Base-by-base conservation (phyloP, 2,113 vertebrate species). In the Barbus barbus region DNA sequence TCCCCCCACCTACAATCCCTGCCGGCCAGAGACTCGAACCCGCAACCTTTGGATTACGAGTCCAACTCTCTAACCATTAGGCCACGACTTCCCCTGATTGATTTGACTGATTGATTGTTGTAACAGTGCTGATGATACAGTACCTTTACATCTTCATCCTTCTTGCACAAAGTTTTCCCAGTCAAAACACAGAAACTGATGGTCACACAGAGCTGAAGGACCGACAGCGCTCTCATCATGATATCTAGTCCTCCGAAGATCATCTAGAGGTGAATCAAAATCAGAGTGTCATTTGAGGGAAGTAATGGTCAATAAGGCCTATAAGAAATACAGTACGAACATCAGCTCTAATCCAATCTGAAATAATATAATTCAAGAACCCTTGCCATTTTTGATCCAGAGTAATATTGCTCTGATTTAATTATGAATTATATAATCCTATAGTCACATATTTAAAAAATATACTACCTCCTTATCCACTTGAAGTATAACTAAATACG, bases 191-290 rank as follows among this genome's bases (percentile, higher is more conserved):
- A 78, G 7, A 88, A 79, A 83, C 90, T 91, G 87, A 93, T 85
- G 63, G 12, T 13, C 58, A 93, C 36, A 9, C 90, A 92, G 67
- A 94, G 69, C 84, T 91, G 91, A 82, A 94, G 82, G 18, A 31
- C 82, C 0, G 86, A 86, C 44, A 93, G 13, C 9, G 86, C 58
- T 4, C 93, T 90, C 86, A 94, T 74, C 73, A 93, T 0, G 41
- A 18, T 72, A 0, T 38, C 28, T 18, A 93, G 18, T 58, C 89
- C 41, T 36, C 9, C 11, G 0, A 12, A 0, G 0, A 92, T 1
- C 24, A 84, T 46, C 93, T 94, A 85, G 1, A 38, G 18, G 28
- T 38, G 74, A 2, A 78, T 31, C 60, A 65, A 33, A 61, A 84
- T 20, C 76, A 73, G 0, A 22, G 11, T 3, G 13, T 41, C 56